Conservation (phyloP, 2,888 invertebrate genomes). For the Tiphia femorata region DNA sequence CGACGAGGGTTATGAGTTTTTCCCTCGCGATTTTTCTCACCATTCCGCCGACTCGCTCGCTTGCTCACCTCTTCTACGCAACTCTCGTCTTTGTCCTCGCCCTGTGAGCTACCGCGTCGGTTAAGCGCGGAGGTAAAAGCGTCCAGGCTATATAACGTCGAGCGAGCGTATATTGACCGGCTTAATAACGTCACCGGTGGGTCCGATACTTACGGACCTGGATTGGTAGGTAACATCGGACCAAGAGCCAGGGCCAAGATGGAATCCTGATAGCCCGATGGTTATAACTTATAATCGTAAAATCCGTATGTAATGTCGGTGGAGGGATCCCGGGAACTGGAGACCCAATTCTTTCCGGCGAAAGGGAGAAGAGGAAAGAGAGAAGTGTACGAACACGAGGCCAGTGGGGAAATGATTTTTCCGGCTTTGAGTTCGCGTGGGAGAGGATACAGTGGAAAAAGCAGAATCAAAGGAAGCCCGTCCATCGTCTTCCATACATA, state of each 20-base stretch:
- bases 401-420: conserved; percentile 7
- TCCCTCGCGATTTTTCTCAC: not conserved
- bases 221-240: not conserved
- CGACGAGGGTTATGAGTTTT: conserved; percentile 7
- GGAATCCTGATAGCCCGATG: conserved; percentile 20
- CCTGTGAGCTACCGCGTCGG: no score
- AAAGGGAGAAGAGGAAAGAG: no score
- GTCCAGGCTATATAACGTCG: conserved; percentile 8
- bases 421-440: not conserved
- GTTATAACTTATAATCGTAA: conserved; percentile 29
- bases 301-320: conserved; percentile 13
- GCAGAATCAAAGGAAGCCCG: conserved; percentile 1
- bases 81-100: no score
- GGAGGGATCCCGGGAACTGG: not conserved
- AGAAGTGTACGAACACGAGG: no score
- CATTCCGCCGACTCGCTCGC: no score
- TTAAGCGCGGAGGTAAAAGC: not conserved
- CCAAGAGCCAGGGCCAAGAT: conserved; percentile 5
- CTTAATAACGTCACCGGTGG: conserved; percentile 25
- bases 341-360: conserved; percentile 8
- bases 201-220: conserved; percentile 14
- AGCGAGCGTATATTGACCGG: conserved; percentile 23
- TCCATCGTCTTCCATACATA: no score
- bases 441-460: not conserved
- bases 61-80: no score